Base-by-base conservation (phyloP, 1,140 invertebrate genomes). In the Zophobas morio region DNA sequence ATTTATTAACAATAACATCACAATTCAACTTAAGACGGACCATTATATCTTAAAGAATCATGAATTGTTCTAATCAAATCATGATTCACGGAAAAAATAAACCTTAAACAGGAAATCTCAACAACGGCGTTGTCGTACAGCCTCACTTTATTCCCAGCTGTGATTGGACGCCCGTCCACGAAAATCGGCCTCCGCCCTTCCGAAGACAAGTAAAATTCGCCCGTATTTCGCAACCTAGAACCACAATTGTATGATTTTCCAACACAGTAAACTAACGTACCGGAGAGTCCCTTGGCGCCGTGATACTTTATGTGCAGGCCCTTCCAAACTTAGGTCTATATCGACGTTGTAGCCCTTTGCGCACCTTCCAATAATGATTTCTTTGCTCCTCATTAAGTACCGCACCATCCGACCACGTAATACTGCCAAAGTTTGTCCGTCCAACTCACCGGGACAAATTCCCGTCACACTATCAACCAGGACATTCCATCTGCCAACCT, bases 181-280 rank as follows among this genome's bases (percentile, higher is more conserved):
- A 95, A 98, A 79, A 99, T 95, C 0, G 96, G 93, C 78, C 97
- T 86, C 84, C 98, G 98, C n/a, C 97, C 98, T 86, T 98, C 96
- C 76, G 98, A 99, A 1, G 94, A 93, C 74, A 99, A 89, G 82
- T 96, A 95, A 86, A 99, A 99, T 84, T 99, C 97, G 0, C 97
- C 97, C 82, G 94, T 97, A 85, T 96, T 96, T 74, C 95, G 88
- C 57, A 99, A 88, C 70, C 96, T 94, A 75, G 98, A 97, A 79
- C 20, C 20, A 77, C 20, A 46, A 42, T 37, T 36, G 20, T 42
- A 8, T 5, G n/a, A n/a, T 72, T 34, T 3, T 6, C 0, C 35
- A 51, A 40, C 20, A 53, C n/a, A n/a, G 39, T 35, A 33, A 72
- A 3, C 49, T n/a, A 56, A 1, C 3, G 3, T 77, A 86, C 85